A percentile compares a stretch with the other conserved stretches of the same genome.
phyloP scores from a whole-genome alignment of 2,888 invertebrate species.

The Pheosia gnoma region DNA sequence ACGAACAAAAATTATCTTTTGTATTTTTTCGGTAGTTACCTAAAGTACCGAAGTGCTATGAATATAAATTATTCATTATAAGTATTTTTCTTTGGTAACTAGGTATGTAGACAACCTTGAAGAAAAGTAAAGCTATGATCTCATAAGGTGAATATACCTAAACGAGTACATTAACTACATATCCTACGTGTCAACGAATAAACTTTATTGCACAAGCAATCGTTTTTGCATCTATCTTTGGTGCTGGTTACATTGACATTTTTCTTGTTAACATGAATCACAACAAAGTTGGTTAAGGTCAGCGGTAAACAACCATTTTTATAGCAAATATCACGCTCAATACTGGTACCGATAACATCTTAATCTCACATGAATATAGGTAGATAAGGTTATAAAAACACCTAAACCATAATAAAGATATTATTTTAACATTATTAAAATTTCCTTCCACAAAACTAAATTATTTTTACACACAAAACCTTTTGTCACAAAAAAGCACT shows the following conservation, averaged over 20 bases:
- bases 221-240: conserved; percentile 13
- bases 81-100: not conserved
- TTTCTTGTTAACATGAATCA: conserved; percentile 24
- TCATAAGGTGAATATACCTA: not conserved
- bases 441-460: conserved; percentile 13
- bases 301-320: conserved; percentile 13
- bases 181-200: conserved; percentile 6
- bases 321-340: conserved; percentile 11
- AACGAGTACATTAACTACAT: not conserved
- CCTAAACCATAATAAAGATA: conserved; percentile 17
- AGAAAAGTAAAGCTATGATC: conserved; percentile 6
- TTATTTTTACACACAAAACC: conserved; percentile 34
- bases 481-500: conserved; percentile 51
- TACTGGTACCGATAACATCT: conserved; percentile 16
- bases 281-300: conserved; percentile 46
- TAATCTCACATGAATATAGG: conserved; percentile 25
- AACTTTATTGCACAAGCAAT: conserved; percentile 7
- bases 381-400: conserved; percentile 44
- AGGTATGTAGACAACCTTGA: conserved; percentile 2
- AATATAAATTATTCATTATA: not conserved
- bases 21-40: no score
- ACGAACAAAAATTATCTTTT: no score
- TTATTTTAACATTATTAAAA: conserved; percentile 15
- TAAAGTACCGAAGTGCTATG: not conserved
- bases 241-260: conserved; percentile 17